These are phyloP conservation scores for Pteromalus puparum DNA, from an alignment of 1,140 invertebrate genomes.

Conservation along the genomic window DNA sequence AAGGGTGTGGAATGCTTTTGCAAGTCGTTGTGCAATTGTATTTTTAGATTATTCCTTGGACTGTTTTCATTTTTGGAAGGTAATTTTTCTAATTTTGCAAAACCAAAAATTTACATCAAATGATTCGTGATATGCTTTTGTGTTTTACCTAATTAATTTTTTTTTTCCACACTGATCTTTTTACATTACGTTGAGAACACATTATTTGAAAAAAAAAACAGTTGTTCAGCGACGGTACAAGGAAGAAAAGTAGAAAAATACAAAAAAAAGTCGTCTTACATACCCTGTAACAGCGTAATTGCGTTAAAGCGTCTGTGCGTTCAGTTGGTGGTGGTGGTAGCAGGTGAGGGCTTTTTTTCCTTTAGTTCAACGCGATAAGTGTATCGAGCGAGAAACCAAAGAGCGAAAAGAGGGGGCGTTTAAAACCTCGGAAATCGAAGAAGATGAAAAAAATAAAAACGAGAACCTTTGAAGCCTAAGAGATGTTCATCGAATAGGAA, in stretches of 20 bases:
- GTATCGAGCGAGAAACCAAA: conserved; percentile 46
- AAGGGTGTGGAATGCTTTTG: neutral
- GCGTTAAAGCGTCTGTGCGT: conserved; percentile 15
- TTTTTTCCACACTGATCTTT: neutral
- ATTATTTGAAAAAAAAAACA: neutral
- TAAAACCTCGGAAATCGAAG: conserved; percentile 43
- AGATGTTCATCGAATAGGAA: conserved; percentile 46
- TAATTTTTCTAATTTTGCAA: neutral
- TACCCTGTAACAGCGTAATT: conserved; percentile 17
- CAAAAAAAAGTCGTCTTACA: conserved; percentile 23
- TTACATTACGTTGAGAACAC: neutral
- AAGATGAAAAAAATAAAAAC: conserved; percentile 9
- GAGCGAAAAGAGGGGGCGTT: conserved; percentile 49
- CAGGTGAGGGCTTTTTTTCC: conserved; percentile 33
- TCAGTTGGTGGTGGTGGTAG: conserved; percentile 32
- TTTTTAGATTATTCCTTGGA: neutral
- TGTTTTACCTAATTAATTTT: no score
- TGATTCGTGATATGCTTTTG: no score
- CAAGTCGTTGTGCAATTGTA: conserved; percentile 19
- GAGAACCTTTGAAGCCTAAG: conserved; percentile 34
- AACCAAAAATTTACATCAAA: neutral
- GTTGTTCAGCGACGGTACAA: conserved; percentile 14
- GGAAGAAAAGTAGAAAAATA: conserved; percentile 45
- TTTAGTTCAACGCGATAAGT: conserved; percentile 44
- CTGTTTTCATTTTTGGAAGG: neutral